Evolutionary conservation across 2,888 invertebrate genomes (phyloP).

Genomic region (Dolomedes plantarius): DNA sequence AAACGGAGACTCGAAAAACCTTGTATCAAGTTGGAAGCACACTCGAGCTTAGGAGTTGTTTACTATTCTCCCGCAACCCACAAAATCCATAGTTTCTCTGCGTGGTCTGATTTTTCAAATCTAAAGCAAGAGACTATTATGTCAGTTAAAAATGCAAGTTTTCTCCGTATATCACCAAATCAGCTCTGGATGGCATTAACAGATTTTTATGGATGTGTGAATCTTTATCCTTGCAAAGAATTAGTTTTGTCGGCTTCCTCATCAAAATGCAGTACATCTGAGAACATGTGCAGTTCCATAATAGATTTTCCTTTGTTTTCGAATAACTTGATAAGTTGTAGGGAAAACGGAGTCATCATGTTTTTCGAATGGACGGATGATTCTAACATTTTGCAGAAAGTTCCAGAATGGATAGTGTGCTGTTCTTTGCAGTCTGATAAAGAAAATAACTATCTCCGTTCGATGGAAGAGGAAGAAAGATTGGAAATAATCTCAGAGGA

Average conservation of each 20-base stretch:
- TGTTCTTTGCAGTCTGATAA: not conserved
- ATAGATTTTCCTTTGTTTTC: slow-evolving; percentile 5
- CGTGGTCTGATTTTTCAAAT: not conserved
- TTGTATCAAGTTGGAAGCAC: slow-evolving; percentile 11
- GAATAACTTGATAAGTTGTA: not conserved
- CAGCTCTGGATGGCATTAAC: slow-evolving; percentile 17
- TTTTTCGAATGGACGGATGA: slow-evolving; percentile 17
- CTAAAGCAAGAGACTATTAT: not conserved
- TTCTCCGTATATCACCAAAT: not conserved
- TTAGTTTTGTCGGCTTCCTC: not conserved
- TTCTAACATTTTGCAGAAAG: not conserved
- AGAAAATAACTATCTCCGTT: slow-evolving; percentile 5
- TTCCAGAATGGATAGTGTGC: slow-evolving; percentile 23
- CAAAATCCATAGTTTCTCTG: slow-evolving; percentile 10
- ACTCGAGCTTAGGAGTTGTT: slow-evolving; percentile 16
- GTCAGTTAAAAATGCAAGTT: not conserved
- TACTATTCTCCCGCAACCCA: slow-evolving; percentile 4
- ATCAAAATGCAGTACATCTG: not conserved
- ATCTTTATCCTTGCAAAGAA: not conserved
- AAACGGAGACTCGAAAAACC: slow-evolving; percentile 16
- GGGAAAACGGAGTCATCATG: slow-evolving; percentile 15
- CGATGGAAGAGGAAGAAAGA: slow-evolving; percentile 5
- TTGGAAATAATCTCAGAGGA: not conserved
- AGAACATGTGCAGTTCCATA: not conserved
- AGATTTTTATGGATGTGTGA: slow-evolving; percentile 17